Evolutionary conservation across 2,888 invertebrate species (phyloP), one percentile per base, ranked within the genome.

Genomic region (Ichneumon xanthorius): DNA sequence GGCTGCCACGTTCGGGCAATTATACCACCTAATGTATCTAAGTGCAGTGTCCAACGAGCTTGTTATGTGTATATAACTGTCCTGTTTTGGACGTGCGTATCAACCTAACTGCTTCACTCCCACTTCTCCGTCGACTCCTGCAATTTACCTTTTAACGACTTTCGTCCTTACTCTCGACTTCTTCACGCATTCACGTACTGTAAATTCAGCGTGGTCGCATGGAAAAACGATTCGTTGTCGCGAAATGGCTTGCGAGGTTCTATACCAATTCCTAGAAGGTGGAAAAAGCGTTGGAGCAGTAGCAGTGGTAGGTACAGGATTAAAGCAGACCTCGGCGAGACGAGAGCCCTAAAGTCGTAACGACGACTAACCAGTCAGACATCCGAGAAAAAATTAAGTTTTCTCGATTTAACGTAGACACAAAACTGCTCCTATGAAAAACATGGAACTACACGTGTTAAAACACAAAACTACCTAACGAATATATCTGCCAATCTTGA

Each of bases 321-420:
- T 40, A 40, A 9, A 40, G 9, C 40, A 40, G 22, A 55, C 30
- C 30, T 33, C 30, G 30, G 30, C 53, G 53, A 33, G 19, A 53
- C 7, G 16, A 19, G 22, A 55, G 22, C 53, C 7, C 19, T 45
- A 50, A 65, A 71, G 82, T 77, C 26, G 78, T 68, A 33, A 58
- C 4, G 22, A 72, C 73, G 73, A 83, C 48, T 50, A 61, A 79
- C 40, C 45, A 61, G 78, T 70, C 79, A 67, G 73, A 70, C 79
- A 73, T 73, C 50, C 61, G 50, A 16, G 53, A 50, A 7, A 33
- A 40, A 55, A 33, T n/a, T 48, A 71, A 50, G 70, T 45, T 4
- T 4, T 75, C 58, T 65, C 48, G 33, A 19, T 58, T 72, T 37
- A 33, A 22, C 45, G 65, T 48, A 5, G n/a, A 9, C 40, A 40